Conservation (phyloP, 1,140 invertebrate species). For the Neoseiulus cucumeris region DNA sequence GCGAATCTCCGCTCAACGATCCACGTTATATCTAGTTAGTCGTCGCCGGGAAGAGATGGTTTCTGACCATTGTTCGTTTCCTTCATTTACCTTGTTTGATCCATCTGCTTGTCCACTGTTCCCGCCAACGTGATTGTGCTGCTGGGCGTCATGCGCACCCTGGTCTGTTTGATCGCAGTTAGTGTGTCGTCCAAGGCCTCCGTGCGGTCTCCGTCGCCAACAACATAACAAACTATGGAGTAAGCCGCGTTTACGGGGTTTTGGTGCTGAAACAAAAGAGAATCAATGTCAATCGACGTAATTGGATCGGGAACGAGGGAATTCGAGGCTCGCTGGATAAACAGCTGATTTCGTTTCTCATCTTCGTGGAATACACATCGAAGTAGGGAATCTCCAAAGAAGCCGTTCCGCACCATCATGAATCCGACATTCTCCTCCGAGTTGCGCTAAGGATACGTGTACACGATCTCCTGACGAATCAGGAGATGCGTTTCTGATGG, state of each 20-base stretch:
- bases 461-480: no score
- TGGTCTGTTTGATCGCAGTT: neutral
- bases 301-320: no score
- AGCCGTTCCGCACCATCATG: no score
- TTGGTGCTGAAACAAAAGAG: neutral
- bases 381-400: no score
- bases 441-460: no score
- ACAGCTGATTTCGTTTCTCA: no score
- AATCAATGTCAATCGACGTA: no score
- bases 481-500: no score
- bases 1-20: neutral
- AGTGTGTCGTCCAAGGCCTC: neutral
- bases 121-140: neutral
- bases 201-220: neutral
- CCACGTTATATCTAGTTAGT: neutral
- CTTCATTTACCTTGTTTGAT: neutral
- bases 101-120: neutral
- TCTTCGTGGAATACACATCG: no score
- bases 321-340: no score
- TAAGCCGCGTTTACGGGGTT: neutral
- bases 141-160: neutral
- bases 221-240: conserved; percentile 1
- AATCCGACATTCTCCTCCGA: no score
- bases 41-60: neutral
- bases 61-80: neutral